Base-by-base conservation (phyloP, 2,888 invertebrate species). In the Cepaea hortensis region DNA sequence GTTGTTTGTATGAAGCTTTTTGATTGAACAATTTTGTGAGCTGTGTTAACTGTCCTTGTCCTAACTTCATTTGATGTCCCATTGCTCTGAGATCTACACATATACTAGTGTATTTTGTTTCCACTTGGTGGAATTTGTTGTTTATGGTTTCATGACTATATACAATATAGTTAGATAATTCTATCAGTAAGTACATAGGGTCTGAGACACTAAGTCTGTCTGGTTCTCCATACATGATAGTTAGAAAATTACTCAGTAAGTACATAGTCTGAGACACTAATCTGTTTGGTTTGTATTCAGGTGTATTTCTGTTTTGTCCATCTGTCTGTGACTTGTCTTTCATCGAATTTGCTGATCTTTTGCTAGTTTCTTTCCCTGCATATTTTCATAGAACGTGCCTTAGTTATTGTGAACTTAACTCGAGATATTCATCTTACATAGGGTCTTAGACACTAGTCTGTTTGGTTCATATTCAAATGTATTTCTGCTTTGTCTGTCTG, bases 21-120 rank as follows among this genome's bases (percentile, higher is more conserved):
- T 55, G 55, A 55, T 9, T 55, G 7, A 55, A 5, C 6, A 23
- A 9, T 72, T n/a, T 72, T 72, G 72, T 72, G 72, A 72, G 72
- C 23, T 72, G 72, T 72, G 72, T 23, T 72, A 7, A n/a, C 23
- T 72, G 68, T 6, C 68, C 5, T 68, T 15, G 5, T 68, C 15
- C 13, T 20, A 20, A 18, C 20, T 68, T 68, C 68, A 68, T 68
- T 68, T 68, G 68, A 4, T 20, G 20, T 68, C 5, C n/a, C 20
- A 68, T n/a, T 68, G 72, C n/a, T 72, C 23, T 61, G 13, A 35
- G n/a, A 4, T 50, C 76, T 76, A 76, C 76, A 76, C 76, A 48
- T 20, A 76, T 20, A 76, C 18, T 55, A 13, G 76, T 76, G 81
- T 76, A 76, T 48, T 76, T 46, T 76, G 50, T 76, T 76, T 76